Base-by-base conservation (phyloP, 2,888 invertebrate species). In the Chrysina gloriosa region DNA sequence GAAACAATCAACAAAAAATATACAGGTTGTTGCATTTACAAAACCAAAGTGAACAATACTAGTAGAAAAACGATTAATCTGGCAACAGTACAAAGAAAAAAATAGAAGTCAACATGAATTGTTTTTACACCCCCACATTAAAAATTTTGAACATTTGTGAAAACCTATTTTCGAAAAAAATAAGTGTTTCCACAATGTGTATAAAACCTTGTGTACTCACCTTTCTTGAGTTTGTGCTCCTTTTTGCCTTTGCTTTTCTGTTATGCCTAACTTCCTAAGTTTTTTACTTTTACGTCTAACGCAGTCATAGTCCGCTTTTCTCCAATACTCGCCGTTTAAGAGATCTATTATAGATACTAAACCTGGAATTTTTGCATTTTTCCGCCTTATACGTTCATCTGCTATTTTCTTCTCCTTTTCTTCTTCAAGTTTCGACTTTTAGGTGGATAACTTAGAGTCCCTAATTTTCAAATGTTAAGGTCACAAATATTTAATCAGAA, bases 361-460 rank as follows among this genome's bases (percentile, higher is more conserved):
- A 1, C 88, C 87, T 79, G 76, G 75, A 11, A 75, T 71, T 45
- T 74, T 73, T 2, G 67, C 70, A 14, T 74, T 81, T 70, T 83
- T 84, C 54, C 82, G 82, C 52, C 74, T 80, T 76, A 54, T 81
- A 5, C 21, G 63, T n/a, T 67, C 70, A 67, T 3, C 79, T 79
- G 74, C 70, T 34, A 71, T 64, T 48, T 71, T 72, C n/a, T 80
- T 80, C 67, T 87, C 86, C 52, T 78, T 80, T 77, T 86, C 85
- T 47, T 84, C 77, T 75, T 85, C 83, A 0, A 78, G 77, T 79
- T 79, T 84, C 3, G 84, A 74, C 74, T 85, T 84, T 84, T 79
- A 0, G 89, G 88, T 0, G 90, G 90, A 77, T 86, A 89, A 74
- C 83, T 85, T 50, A 89, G 77, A 71, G 87, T 86, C 0, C 89